Evolutionary conservation across 2,113 vertebrate genomes (phyloP), one percentile per base, ranked within the genome.

Genomic region (Carassius gibelio): DNA sequence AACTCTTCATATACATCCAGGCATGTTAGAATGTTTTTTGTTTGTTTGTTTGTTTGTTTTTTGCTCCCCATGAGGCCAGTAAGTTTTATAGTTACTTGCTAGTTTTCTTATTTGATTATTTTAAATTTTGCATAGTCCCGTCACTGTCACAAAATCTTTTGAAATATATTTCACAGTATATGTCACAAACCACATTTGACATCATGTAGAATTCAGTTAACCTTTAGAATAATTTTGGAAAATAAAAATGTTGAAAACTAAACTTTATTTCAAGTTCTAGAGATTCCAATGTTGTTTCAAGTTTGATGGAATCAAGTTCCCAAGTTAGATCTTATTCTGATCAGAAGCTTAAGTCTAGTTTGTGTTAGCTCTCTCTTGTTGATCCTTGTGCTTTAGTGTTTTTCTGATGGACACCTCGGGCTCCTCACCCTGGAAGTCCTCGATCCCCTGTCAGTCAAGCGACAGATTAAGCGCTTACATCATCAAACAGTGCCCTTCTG

Each of bases 381-480:
- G 19, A 72, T 72, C 21, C 19, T 42, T 72, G 34, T 8, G 0
- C 5, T 59, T 59, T 59, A 69, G 34, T 21, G 68, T 42, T 71
- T 71, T 11, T 71, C 17, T 76, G 50, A 21, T 21, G 75, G 75
- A 57, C 75, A 77, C 75, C 78, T 66, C 61, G 8, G 38, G 59
- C 13, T 66, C 38, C 68, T 75, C 79, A 86, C 82, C 78, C 74
- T 45, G 84, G 84, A 89, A 62, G 84, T 85, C 89, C 88, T 88
- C 91, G 84, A 86, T 23, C 15, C 90, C 90, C 90, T 61, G 93
- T 94, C 93, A 92, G 87, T 93, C 91, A 93, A 85, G 84, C 74
- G 82, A 86, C 90, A 91, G 92, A 93, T 93, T 92, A 93, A 91
- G 88, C 91, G 85, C 93, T 93, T 92, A 93, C 93, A 93, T 93